Base-by-base conservation (phyloP, 1,140 invertebrate species). In the Drosophila leontia region DNA sequence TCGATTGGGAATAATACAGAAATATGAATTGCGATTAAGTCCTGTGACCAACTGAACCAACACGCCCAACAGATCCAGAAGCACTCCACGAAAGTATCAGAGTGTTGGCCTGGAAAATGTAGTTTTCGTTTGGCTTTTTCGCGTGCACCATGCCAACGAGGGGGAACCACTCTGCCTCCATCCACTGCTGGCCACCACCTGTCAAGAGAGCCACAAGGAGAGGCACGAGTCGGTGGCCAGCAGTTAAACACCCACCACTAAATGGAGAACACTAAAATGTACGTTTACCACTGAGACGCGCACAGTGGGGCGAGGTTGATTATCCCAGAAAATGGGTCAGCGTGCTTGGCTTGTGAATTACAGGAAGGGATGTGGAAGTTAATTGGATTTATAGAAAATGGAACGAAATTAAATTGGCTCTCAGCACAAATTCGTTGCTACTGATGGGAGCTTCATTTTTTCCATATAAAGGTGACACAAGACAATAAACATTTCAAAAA, bases 131-230 rank as follows among this genome's bases (percentile, higher is more conserved):
- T 91, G 77, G 90, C 69, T 76, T 78, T 88, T 70, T 70, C 67
- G 78, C 79, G 82, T 91, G 85, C 90, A 91, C 90, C 90, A 91
- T 91, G 90, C 90, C 88, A 91, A 91, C 70, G 34, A 29, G 53
- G 53, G 53, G 35, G 32, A 37, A 19, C 37, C 32, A 39, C 44
- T 32, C 37, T 51, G 9, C 35, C 26, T 23, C 13, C 67, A 23
- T 32, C 29, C 19, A 13, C 39, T 3, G 15, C 29, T n/a, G 34
- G 8, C 29, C 51, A 19, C 32, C 19, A 29, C 48, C 62, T 51
- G 41, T 53, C 55, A 69, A 82, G 68, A 68, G 75, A 74, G 59
- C 71, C 65, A 23, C 61, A 57, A 51, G 55, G 65, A 75, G 32
- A 59, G 58, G 53, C 41, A 32, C 65, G 35, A 57, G 26, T 19